These are phyloP conservation scores for Rhipidura dahli DNA, from an alignment of 2,113 vertebrate genomes.

Conservation along the genomic window DNA sequence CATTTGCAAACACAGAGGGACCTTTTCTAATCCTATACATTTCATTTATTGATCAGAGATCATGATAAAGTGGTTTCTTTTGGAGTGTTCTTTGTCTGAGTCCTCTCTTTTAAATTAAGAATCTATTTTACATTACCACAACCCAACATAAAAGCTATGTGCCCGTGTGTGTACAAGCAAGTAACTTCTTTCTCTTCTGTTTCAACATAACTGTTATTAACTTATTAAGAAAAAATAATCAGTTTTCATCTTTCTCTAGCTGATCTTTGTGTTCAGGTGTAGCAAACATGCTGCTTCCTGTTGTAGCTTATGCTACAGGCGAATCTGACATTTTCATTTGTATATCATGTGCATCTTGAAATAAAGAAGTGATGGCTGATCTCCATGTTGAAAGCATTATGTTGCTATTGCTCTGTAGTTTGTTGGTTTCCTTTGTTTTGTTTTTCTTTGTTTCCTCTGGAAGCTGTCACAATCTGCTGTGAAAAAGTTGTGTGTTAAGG, in stretches of 20 bases:
- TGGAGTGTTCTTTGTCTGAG: conserved; percentile 7
- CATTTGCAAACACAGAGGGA: conserved; percentile 8
- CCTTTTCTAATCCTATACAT: conserved; percentile 40
- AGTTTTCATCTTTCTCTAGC: not conserved
- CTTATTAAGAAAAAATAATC: not conserved
- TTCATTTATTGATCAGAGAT: conserved; percentile 32
- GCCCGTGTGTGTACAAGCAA: not conserved
- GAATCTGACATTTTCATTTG: not conserved
- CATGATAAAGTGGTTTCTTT: conserved; percentile 32
- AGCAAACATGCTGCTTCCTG: not conserved
- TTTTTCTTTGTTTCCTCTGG: not conserved
- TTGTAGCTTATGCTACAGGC: not conserved
- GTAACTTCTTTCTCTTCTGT: not conserved
- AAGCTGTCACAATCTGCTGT: not conserved
- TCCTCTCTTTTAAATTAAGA: conserved; percentile 39
- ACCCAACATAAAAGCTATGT: not conserved
- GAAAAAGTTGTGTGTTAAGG: not conserved
- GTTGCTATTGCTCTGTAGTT: not conserved
- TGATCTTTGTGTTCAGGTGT: not conserved
- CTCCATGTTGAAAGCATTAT: not conserved
- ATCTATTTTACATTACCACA: conserved; percentile 31
- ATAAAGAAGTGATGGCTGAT: not conserved
- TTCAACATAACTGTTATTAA: not conserved
- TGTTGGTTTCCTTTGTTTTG: not conserved
- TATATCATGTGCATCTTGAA: not conserved